These are phyloP conservation scores for Myotis pilosus DNA, from an alignment of 2,797 vertebrate species.

Conservation along the genomic window DNA sequence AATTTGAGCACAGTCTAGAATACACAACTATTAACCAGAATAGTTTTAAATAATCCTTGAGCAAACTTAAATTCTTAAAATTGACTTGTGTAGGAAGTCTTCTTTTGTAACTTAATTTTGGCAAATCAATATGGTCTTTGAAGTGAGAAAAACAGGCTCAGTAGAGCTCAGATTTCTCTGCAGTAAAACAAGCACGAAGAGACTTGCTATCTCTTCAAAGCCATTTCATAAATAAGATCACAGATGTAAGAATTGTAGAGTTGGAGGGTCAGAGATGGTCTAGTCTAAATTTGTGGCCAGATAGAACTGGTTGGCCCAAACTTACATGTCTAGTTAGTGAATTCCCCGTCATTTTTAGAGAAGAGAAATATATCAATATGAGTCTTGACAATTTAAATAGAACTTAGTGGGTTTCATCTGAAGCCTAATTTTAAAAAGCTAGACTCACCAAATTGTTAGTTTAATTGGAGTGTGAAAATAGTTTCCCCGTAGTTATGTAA, in stretches of 20 bases:
- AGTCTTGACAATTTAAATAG: constrained; percentile 46
- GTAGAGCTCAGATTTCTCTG: neutral
- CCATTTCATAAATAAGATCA: neutral
- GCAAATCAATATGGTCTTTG: neutral
- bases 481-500: neutral
- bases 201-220: neutral
- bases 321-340: neutral
- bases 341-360: neutral
- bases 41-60: constrained; percentile 33
- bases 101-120: constrained; percentile 9
- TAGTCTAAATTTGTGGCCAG: neutral
- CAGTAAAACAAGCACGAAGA: neutral
- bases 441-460: constrained; percentile 12
- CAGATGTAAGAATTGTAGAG: neutral
- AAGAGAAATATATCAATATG: neutral
- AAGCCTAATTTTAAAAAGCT: constrained; percentile 55
- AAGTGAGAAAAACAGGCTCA: neutral
- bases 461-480: constrained; percentile 49
- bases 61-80: neutral
- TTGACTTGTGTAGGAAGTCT: neutral
- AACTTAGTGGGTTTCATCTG: neutral
- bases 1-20: neutral
- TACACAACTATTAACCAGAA: neutral
- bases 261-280: neutral
- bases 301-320: neutral